Evolutionary conservation across 2,888 invertebrate genomes (phyloP).

Genomic region (Cataglyphis rosenhaueri): DNA sequence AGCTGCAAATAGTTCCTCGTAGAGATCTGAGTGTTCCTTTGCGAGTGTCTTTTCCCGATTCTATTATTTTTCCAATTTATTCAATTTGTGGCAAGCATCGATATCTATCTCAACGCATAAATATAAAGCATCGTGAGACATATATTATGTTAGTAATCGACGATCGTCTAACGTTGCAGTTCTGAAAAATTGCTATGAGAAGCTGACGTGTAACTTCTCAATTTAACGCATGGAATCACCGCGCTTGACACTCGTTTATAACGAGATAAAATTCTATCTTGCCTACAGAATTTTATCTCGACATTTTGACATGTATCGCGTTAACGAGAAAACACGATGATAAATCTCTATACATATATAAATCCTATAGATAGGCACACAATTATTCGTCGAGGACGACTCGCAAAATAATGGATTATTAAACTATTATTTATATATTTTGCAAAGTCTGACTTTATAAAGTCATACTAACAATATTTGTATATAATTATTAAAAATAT

Average conservation of each 20-base stretch:
- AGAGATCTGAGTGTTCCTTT: slow-evolving; percentile 59
- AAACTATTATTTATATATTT: not conserved
- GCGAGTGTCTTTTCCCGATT: slow-evolving; percentile 61
- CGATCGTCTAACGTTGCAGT: slow-evolving; percentile 37
- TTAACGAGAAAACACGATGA: slow-evolving; percentile 18
- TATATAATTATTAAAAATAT: not conserved
- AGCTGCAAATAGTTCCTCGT: slow-evolving; percentile 68
- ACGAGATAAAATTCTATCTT: slow-evolving; percentile 44
- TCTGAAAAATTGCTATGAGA: slow-evolving; percentile 45
- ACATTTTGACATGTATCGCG: slow-evolving; percentile 12
- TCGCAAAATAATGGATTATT: not conserved
- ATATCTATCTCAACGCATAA: slow-evolving; percentile 24
- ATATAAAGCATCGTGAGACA: slow-evolving; percentile 40
- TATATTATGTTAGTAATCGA: slow-evolving; percentile 45
- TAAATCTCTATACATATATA: not conserved
- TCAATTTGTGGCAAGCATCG: slow-evolving; percentile 65
- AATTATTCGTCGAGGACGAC: not conserved
- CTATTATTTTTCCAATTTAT: slow-evolving; percentile 69
- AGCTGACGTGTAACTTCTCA: slow-evolving; percentile 33
- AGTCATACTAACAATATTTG: not conserved
- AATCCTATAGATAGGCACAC: not conserved
- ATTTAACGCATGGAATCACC: slow-evolving; percentile 47
- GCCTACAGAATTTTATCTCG: slow-evolving; percentile 19
- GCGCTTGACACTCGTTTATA: slow-evolving; percentile 33
- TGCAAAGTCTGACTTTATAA: not conserved